Evolutionary conservation across 2,888 invertebrate genomes (phyloP).

Genomic region (Amblyjoppa proteus): DNA sequence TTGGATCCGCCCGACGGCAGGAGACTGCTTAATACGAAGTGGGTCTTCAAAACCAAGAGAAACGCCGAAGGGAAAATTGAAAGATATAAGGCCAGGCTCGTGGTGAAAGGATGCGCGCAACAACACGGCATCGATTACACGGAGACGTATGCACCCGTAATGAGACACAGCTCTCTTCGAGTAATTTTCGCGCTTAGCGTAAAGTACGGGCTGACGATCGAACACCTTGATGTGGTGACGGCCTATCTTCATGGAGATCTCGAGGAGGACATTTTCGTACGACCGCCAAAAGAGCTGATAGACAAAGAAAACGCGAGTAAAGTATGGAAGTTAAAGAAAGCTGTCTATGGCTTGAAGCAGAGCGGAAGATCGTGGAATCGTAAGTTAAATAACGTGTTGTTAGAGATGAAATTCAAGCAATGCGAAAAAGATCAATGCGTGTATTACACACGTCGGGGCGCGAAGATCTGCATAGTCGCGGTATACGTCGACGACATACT

Average conservation of each 20-base stretch:
- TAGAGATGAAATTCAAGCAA: conserved; percentile 4
- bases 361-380: conserved; percentile 41
- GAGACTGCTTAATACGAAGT: conserved; percentile 6
- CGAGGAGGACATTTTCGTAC: conserved; percentile 65
- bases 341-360: conserved; percentile 33
- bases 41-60: conserved; percentile 30
- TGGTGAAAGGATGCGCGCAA: conserved; percentile 74
- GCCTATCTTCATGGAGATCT: conserved; percentile 72
- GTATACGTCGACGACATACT: conserved; percentile 70
- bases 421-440: conserved; percentile 45
- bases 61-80: conserved; percentile 1
- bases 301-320: not conserved
- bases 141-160: conserved; percentile 70
- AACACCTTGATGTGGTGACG: conserved; percentile 74
- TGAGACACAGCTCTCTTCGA: conserved; percentile 63
- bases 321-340: conserved; percentile 31
- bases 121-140: conserved; percentile 67
- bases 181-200: conserved; percentile 70
- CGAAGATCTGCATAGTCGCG: conserved; percentile 23
- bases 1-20: not conserved
- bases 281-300: conserved; percentile 3
- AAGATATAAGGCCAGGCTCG: conserved; percentile 69
- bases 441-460: conserved; percentile 29
- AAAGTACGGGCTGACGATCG: conserved; percentile 64
- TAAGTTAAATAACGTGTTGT: conserved; percentile 67